A percentile compares a stretch with the other conserved stretches of the same genome.
These are phyloP conservation scores for Laspeyria flexula DNA, from an alignment of 2,888 invertebrate genomes.

Conservation along the genomic window DNA sequence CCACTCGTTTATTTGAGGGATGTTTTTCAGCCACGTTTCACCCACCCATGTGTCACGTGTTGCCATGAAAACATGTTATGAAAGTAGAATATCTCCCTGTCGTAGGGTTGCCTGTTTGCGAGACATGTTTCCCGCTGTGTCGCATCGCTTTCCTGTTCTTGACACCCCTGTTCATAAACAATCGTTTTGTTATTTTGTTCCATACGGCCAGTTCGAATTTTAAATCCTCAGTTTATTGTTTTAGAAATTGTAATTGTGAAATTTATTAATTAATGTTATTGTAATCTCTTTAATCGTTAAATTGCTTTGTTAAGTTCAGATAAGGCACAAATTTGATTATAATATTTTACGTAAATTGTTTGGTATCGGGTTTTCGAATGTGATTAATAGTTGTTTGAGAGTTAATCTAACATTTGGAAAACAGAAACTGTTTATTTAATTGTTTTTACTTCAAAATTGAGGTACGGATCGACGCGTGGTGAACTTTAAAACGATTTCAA, in stretches of 20 bases:
- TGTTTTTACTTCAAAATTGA: too few species aligned
- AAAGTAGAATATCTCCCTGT: slow-evolving; percentile 50
- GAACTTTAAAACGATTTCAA: too few species aligned
- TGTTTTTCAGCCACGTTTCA: slow-evolving; percentile 49
- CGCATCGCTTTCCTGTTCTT: slow-evolving; percentile 55
- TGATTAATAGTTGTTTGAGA: too few species aligned
- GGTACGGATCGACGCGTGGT: too few species aligned
- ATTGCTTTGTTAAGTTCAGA: slow-evolving; percentile 33
- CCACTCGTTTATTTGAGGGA: slow-evolving; percentile 32
- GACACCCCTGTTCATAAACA: slow-evolving; percentile 70
- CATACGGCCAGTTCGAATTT: slow-evolving; percentile 41
- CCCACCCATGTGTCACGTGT: slow-evolving; percentile 60
- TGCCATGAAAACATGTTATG: slow-evolving; percentile 60
- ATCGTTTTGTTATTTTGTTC: slow-evolving; percentile 53
- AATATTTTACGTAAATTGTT: slow-evolving; percentile 17
- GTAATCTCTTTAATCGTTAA: slow-evolving; percentile 27
- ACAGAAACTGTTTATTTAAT: too few species aligned
- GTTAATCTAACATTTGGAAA: too few species aligned
- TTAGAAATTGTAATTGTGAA: slow-evolving; percentile 12
- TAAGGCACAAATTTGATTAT: slow-evolving; percentile 11
- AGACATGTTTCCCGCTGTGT: slow-evolving; percentile 52
- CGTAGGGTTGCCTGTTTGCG: slow-evolving; percentile 53
- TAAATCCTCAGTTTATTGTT: slow-evolving; percentile 23
- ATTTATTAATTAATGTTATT: slow-evolving; percentile 35
- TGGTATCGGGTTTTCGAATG: background rate